These are phyloP conservation scores for Campoletis raptor DNA, from an alignment of 2,888 invertebrate species.

Conservation along the genomic window DNA sequence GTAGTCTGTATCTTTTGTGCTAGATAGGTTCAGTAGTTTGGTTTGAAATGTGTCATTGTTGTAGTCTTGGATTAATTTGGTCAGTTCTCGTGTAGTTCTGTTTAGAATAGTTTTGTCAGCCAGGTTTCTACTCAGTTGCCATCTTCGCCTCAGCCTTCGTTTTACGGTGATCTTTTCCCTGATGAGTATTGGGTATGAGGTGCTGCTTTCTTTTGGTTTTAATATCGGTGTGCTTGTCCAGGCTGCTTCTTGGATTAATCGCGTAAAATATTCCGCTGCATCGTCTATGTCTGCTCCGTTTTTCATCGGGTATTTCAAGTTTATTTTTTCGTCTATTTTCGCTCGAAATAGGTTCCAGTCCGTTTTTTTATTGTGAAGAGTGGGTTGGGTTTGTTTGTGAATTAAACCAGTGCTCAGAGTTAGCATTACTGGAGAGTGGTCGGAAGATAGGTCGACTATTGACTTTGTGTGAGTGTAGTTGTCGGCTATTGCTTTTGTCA, in stretches of 20 bases:
- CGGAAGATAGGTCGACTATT: too few relatives aligned
- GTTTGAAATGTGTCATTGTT: constrained; percentile 45
- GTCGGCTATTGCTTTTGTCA: too few relatives aligned
- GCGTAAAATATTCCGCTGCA: constrained; percentile 59
- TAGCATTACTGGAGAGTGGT: constrained; percentile 64
- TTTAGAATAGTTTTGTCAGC: constrained; percentile 45
- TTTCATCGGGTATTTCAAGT: constrained; percentile 63
- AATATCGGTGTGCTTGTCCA: constrained; percentile 60
- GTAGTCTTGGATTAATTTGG: constrained; percentile 16
- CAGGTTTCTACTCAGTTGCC: too few relatives aligned
- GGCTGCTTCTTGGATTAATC: constrained; percentile 65
- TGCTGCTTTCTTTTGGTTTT: constrained; percentile 12
- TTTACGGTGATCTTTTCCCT: constrained; percentile 44
- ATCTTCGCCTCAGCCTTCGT: neutral
- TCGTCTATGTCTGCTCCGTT: constrained; percentile 65
- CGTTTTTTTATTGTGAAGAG: constrained; percentile 61
- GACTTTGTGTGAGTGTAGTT: too few relatives aligned
- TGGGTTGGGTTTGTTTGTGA: constrained; percentile 56
- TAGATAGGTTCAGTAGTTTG: constrained; percentile 46
- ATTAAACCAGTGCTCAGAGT: constrained; percentile 65
- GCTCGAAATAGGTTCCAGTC: constrained; percentile 62
- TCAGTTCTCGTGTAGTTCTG: constrained; percentile 49
- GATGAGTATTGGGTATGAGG: constrained; percentile 1
- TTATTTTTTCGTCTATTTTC: constrained; percentile 58
- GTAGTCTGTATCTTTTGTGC: constrained; percentile 49